These are phyloP conservation scores for Stichopus chloronotus DNA, from an alignment of 35 echinoderm and acorn worm species.

Conservation along the genomic window DNA sequence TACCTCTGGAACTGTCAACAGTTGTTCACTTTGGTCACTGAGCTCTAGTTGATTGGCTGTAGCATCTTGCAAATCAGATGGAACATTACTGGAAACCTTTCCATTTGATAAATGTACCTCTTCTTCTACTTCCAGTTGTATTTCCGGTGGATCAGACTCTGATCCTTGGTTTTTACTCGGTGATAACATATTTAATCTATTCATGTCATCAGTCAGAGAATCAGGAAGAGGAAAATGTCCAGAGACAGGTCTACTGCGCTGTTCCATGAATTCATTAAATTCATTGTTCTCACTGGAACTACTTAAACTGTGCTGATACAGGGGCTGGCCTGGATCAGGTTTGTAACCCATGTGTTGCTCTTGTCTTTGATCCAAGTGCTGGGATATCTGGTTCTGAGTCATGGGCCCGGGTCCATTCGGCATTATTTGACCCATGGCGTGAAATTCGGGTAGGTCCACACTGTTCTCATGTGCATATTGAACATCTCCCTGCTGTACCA, in stretches of 20 bases:
- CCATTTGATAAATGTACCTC: slow-evolving; percentile 50
- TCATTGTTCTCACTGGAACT: slow-evolving; percentile 58
- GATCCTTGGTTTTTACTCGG: not conserved
- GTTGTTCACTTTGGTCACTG: slow-evolving; percentile 4
- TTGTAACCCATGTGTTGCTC: slow-evolving; percentile 10
- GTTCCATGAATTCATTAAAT: slow-evolving; percentile 53
- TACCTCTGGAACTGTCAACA: slow-evolving; percentile 26
- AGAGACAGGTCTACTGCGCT: slow-evolving; percentile 45
- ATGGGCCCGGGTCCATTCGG: slow-evolving; percentile 61
- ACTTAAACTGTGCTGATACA: slow-evolving; percentile 44
- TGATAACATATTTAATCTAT: slow-evolving; percentile 56
- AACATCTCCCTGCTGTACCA: slow-evolving; percentile 21
- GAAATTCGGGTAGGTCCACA: slow-evolving; percentile 85
- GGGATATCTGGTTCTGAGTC: not conserved
- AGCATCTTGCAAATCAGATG: slow-evolving; percentile 75
- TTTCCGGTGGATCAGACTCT: not conserved
- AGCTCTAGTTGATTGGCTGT: slow-evolving; percentile 81
- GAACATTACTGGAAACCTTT: slow-evolving; percentile 69
- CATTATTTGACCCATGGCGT: slow-evolving; percentile 67
- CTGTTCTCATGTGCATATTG: slow-evolving; percentile 48
- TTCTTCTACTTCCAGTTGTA: slow-evolving; percentile 4
- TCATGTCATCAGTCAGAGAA: slow-evolving; percentile 52
- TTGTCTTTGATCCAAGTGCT: slow-evolving; percentile 24
- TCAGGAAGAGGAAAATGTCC: slow-evolving; percentile 23
- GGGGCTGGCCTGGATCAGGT: not conserved